Conservation (phyloP, 2,888 invertebrate species). For the Julus scanicus region DNA sequence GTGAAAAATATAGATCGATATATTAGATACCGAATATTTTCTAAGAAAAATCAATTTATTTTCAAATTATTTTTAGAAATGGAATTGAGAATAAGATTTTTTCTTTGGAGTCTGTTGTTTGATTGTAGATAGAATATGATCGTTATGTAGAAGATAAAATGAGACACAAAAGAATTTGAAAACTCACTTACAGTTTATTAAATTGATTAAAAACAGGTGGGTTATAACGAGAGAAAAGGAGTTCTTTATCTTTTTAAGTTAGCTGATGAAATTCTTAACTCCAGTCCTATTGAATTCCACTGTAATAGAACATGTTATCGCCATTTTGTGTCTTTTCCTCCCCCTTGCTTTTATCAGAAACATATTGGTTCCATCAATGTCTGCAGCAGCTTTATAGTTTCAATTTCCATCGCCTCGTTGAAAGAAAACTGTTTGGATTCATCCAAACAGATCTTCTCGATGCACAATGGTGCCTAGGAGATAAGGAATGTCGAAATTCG, state of each 20-base stretch:
- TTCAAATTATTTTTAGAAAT: neutral
- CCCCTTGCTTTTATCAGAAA: neutral
- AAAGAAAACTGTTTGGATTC: constrained; percentile 19
- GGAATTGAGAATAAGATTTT: neutral
- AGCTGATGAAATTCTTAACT: neutral
- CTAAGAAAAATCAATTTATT: neutral
- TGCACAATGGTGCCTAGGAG: constrained; percentile 30
- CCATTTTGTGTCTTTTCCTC: neutral
- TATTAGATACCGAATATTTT: no score
- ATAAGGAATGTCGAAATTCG: constrained; percentile 39
- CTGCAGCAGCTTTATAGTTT: constrained; percentile 32
- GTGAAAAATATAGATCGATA: no score
- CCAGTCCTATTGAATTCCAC: neutral
- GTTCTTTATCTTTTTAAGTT: neutral
- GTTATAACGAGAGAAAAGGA: neutral
- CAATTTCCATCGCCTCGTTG: constrained; percentile 27
- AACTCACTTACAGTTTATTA: neutral
- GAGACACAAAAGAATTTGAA: neutral
- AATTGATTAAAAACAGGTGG: neutral
- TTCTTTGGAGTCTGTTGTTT: neutral
- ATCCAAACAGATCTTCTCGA: constrained; percentile 23
- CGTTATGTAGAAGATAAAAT: neutral
- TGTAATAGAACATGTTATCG: neutral
- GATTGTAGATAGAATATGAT: neutral
- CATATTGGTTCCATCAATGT: constrained; percentile 42